Conservation (phyloP, 2,113 vertebrate genomes). For the Falcunculus frontatus region DNA sequence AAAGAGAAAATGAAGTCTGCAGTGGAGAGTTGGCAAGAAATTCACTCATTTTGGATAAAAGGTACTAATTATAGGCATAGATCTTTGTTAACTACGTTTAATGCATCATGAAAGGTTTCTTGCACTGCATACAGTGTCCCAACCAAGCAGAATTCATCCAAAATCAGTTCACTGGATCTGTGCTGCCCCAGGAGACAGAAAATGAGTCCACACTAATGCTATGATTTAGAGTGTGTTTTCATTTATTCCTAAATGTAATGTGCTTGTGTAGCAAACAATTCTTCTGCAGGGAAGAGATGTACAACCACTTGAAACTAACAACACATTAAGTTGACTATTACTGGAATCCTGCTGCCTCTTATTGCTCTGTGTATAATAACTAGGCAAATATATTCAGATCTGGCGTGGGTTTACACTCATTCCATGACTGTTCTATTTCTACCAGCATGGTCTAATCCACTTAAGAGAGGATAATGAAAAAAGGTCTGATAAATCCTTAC, state of each 20-base stretch:
- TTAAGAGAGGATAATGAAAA: constrained; percentile 33
- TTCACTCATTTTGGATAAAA: background rate
- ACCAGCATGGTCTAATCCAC: constrained; percentile 8
- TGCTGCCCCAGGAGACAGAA: background rate
- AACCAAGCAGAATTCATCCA: background rate
- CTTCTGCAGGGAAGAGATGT: background rate
- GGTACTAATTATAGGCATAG: background rate
- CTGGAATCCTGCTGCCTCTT: constrained; percentile 32
- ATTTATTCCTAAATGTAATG: constrained; percentile 16
- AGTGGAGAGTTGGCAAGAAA: background rate
- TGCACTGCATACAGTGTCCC: background rate
- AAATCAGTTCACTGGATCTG: background rate
- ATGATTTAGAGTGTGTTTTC: constrained; percentile 6
- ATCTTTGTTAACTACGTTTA: background rate
- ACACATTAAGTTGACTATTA: background rate
- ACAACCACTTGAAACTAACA: background rate
- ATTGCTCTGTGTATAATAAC: background rate
- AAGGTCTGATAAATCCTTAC: background rate
- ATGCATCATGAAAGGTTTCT: background rate
- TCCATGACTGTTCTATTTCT: background rate
- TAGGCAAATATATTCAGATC: constrained; percentile 2
- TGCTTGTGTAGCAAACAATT: background rate
- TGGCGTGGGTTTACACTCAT: background rate
- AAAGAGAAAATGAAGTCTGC: background rate
- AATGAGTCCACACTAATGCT: background rate